Evolutionary conservation across 2,113 vertebrate genomes (phyloP).

Genomic region (Anser brachyrhynchus): DNA sequence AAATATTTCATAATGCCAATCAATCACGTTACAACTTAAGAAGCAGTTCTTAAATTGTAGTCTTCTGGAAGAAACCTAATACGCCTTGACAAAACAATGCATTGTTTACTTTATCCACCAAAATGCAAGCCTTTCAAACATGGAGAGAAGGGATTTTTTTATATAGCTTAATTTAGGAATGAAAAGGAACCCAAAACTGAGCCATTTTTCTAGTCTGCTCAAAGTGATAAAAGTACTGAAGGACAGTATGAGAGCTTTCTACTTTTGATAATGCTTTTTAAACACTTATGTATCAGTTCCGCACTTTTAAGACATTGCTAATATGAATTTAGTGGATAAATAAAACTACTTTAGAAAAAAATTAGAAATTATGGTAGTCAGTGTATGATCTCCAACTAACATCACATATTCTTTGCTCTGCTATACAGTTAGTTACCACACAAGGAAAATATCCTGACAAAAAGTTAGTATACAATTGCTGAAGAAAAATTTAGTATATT

Average conservation of each 20-base stretch:
- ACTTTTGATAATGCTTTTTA: not conserved
- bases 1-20: not conserved
- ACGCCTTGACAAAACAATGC: not conserved
- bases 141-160: not conserved
- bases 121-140: not conserved
- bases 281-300: not conserved
- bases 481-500: not conserved
- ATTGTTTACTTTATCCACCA: not conserved
- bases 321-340: not conserved
- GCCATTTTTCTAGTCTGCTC: not conserved
- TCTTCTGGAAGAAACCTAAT: not conserved
- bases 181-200: not conserved
- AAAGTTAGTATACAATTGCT: not conserved
- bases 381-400: not conserved
- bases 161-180: not conserved
- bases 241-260: not conserved
- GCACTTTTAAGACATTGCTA: not conserved
- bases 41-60: not conserved
- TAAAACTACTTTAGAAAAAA: not conserved
- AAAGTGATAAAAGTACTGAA: not conserved
- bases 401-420: not conserved
- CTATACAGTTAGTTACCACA: not conserved
- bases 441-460: not conserved
- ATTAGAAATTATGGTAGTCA: not conserved
- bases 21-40: fast-evolving